Conservation (phyloP, 2,888 invertebrate genomes). For the Eumacrocentrus americanus region DNA sequence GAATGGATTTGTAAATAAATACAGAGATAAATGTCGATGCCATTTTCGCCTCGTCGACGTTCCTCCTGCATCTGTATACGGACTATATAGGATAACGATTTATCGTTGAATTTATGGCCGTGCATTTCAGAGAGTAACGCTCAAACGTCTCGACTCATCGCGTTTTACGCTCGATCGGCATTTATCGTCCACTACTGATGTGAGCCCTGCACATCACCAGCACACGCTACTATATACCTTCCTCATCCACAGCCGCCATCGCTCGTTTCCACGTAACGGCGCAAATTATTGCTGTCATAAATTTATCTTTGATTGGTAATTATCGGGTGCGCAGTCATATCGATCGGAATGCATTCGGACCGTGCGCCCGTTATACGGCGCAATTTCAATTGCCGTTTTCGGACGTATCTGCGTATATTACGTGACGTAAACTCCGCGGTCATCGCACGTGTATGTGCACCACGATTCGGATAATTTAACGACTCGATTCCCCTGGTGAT, state of each 20-base stretch:
- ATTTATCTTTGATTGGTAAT: conserved; percentile 47
- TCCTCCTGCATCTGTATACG: not conserved
- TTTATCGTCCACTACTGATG: conserved; percentile 1
- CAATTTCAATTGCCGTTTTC: conserved; percentile 43
- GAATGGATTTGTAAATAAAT: not conserved
- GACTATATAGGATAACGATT: no score
- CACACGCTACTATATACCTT: not conserved
- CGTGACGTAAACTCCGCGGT: not conserved
- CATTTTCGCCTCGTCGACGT: conserved; percentile 5
- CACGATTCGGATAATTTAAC: conserved; percentile 22
- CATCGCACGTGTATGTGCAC: not conserved
- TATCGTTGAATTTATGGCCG: conserved; percentile 16
- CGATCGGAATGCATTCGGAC: conserved; percentile 38
- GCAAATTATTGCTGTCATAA: conserved; percentile 48
- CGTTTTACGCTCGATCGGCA: conserved; percentile 14
- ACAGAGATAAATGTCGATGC: conserved; percentile 16
- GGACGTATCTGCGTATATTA: not conserved
- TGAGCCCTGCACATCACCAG: not conserved
- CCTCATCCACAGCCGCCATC: no score
- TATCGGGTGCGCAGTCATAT: conserved; percentile 41
- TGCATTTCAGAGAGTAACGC: conserved; percentile 11
- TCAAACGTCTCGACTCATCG: conserved; percentile 17
- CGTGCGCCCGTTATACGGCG: conserved; percentile 40
- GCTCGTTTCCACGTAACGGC: conserved; percentile 21
- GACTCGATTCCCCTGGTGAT: conserved; percentile 4